Evolutionary conservation across 2,113 vertebrate genomes (phyloP).

Genomic region (Sterna hirundo): DNA sequence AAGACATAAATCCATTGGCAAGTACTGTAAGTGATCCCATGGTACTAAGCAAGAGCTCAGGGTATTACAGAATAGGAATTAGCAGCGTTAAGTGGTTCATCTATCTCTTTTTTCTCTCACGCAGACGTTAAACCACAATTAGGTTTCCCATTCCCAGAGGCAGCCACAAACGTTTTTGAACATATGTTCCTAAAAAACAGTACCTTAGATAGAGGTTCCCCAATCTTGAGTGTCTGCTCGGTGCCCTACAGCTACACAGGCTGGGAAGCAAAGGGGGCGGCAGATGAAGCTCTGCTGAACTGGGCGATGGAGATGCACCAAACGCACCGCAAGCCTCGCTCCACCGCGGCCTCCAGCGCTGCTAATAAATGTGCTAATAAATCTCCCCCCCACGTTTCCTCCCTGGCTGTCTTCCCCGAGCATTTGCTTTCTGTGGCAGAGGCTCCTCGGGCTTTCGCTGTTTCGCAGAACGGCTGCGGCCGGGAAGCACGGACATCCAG

Average conservation of each 20-base stretch:
- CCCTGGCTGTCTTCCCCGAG: background rate
- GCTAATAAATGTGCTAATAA: background rate
- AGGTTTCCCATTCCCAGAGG: background rate
- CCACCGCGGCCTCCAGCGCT: background rate
- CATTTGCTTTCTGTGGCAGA: background rate
- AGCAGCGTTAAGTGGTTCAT: background rate
- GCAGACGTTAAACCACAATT: background rate
- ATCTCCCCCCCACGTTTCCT: background rate
- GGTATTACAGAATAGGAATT: background rate
- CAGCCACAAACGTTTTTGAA: background rate
- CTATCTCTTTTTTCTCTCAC: background rate
- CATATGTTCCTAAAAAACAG: background rate
- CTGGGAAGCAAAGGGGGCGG: accelerated
- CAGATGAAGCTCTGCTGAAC: background rate
- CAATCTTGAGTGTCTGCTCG: background rate
- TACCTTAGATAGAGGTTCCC: background rate
- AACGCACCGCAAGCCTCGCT: too few species aligned
- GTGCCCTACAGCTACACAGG: background rate
- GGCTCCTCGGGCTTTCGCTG: background rate
- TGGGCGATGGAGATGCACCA: background rate
- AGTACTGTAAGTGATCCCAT: background rate
- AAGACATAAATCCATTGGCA: background rate
- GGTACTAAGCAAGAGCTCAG: background rate
- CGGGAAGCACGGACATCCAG: background rate
- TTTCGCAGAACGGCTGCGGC: background rate